Conservation (phyloP, 2,797 vertebrate species). For the Clarias laeviceps region DNA sequence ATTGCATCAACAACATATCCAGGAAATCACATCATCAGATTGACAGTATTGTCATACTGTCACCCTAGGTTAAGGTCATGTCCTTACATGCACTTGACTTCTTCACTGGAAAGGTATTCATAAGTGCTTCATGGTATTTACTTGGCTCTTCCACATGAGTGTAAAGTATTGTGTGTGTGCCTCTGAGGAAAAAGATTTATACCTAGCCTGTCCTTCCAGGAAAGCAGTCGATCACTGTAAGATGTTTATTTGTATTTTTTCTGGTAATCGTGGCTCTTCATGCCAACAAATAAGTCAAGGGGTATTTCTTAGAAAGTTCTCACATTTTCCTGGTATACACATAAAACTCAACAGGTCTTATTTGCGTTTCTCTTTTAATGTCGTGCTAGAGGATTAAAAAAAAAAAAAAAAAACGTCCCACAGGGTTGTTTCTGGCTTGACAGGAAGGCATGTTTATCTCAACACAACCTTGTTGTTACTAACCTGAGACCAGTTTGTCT, state of each 20-base stretch:
- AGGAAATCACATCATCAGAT: background rate
- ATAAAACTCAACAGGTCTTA: constrained; percentile 61
- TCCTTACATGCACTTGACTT: background rate
- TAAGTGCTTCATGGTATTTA: background rate
- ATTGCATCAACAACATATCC: background rate
- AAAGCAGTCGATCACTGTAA: background rate
- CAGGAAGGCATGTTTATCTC: background rate
- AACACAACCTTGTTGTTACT: background rate
- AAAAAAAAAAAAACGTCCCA: background rate
- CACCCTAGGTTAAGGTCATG: background rate
- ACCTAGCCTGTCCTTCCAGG: background rate
- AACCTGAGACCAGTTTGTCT: background rate
- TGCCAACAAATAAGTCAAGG: background rate
- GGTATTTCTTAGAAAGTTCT: background rate
- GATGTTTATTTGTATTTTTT: background rate
- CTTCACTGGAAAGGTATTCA: background rate
- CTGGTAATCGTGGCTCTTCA: background rate
- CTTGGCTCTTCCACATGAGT: background rate
- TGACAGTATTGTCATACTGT: background rate
- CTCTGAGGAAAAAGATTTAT: background rate
- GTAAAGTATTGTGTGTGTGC: background rate
- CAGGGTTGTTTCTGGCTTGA: constrained; percentile 14
- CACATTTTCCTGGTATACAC: constrained; percentile 54
- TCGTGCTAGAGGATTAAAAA: background rate
- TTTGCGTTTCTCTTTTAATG: constrained; percentile 52